These are phyloP conservation scores for Calonectris borealis DNA, from an alignment of 2,113 vertebrate species.

Conservation along the genomic window DNA sequence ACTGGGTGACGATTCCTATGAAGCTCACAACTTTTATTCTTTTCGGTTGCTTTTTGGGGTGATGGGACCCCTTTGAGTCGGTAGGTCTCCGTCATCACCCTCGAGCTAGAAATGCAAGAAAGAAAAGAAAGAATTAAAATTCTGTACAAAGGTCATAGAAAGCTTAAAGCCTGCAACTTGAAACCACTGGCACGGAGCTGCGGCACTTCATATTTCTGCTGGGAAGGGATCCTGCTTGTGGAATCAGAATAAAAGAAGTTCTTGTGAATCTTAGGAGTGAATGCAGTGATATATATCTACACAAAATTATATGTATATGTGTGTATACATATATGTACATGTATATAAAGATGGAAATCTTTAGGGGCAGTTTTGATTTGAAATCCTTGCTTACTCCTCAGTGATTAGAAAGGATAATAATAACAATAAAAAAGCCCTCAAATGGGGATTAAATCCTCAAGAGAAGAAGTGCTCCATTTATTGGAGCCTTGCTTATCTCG, in stretches of 20 bases:
- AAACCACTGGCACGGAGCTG: conserved; percentile 60
- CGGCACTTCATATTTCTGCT: conserved; percentile 56
- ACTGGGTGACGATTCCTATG: not conserved
- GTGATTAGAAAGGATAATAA: conserved; percentile 61
- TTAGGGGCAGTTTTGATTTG: conserved; percentile 20
- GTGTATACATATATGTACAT: not conserved
- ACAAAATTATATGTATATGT: not conserved
- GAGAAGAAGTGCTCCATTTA: conserved; percentile 68
- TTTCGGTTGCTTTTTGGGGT: not conserved
- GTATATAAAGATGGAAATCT: not conserved
- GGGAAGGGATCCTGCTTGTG: conserved; percentile 25
- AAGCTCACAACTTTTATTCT: not conserved
- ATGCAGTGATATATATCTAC: not conserved
- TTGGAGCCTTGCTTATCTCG: conserved; percentile 55
- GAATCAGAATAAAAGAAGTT: conserved; percentile 46
- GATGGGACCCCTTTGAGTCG: not conserved
- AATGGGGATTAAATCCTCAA: conserved; percentile 60
- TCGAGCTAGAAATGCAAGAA: conserved; percentile 22
- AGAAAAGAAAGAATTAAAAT: conserved; percentile 58
- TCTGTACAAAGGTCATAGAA: conserved; percentile 68
- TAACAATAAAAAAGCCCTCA: conserved; percentile 32
- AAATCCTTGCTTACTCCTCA: conserved; percentile 53
- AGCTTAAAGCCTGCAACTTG: conserved; percentile 66
- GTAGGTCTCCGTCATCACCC: conserved; percentile 21
- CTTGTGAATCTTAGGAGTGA: not conserved